Percentiles rank a stretch among this genome's conserved stretches.
Conservation (phyloP, 2,113 vertebrate species). For the Choloepus hoffmanni region DNA sequence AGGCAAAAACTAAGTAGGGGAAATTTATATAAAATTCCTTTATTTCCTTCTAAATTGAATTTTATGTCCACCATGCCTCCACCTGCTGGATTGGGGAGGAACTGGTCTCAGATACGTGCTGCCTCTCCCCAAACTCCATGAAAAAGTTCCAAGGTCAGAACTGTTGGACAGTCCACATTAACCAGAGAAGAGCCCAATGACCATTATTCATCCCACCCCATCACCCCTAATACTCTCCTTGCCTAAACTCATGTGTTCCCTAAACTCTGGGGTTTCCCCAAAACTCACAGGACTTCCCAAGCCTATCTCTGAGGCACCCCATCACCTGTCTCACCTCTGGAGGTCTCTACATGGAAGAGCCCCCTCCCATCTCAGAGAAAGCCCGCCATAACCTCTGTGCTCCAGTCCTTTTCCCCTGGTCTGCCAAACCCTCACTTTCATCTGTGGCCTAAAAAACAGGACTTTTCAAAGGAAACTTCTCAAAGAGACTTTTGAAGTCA, state of each 20-base stretch:
- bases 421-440: background rate
- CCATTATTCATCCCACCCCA: background rate
- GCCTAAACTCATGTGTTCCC: background rate
- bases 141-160: background rate
- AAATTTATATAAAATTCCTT: background rate
- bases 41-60: background rate
- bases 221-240: background rate
- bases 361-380: background rate
- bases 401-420: background rate
- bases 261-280: background rate
- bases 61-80: background rate
- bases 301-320: background rate
- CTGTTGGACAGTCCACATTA: background rate
- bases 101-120: background rate
- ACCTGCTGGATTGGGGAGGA: background rate
- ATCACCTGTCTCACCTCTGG: background rate
- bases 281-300: background rate
- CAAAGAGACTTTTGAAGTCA: background rate
- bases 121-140: background rate
- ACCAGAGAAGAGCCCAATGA: background rate
- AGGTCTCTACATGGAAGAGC: background rate
- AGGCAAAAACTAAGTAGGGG: background rate
- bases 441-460: background rate
- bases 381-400: background rate
- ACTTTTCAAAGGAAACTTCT: background rate